A percentile compares a stretch with the other conserved stretches of the same genome.
Evolutionary conservation across 2,113 vertebrate species (phyloP).

Genomic region (Solenodon paradoxus): DNA sequence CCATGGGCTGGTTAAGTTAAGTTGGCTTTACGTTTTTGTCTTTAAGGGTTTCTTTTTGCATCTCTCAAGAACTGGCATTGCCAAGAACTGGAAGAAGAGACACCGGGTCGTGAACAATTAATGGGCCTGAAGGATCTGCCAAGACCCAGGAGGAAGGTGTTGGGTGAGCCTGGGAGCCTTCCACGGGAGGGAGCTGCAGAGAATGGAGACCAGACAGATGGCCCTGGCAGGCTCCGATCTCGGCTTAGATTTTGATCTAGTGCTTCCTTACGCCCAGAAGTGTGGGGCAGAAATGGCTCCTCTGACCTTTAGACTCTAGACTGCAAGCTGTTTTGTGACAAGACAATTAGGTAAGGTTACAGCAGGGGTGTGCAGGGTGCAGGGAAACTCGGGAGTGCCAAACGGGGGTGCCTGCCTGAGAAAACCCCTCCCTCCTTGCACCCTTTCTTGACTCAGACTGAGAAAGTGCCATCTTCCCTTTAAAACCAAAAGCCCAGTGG

Average conservation of each 20-base stretch:
- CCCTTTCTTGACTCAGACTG: neutral
- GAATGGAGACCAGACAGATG: conserved; percentile 54
- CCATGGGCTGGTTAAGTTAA: neutral
- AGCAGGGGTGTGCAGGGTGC: conserved; percentile 22
- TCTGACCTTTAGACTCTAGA: conserved; percentile 60
- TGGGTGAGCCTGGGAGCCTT: too few species aligned
- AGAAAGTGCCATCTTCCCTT: neutral
- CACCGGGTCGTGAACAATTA: conserved; percentile 48
- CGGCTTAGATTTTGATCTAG: conserved; percentile 67
- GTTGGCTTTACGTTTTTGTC: neutral
- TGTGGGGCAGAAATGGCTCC: conserved; percentile 55
- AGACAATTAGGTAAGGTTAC: conserved; percentile 72
- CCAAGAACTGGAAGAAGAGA: conserved; percentile 23
- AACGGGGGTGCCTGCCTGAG: neutral
- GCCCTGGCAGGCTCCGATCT: conserved; percentile 21
- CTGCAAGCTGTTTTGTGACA: conserved; percentile 61
- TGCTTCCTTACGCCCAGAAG: conserved; percentile 67
- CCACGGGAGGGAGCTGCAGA: too few species aligned
- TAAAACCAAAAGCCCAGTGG: neutral
- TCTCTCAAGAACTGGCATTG: neutral
- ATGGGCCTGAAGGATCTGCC: conserved; percentile 10
- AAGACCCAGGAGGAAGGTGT: conserved; percentile 29
- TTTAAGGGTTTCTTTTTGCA: neutral
- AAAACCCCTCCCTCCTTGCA: neutral
- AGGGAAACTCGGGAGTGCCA: neutral